Percentiles rank a stretch among this genome's conserved stretches.
phyloP scores from a whole-genome alignment of 2,797 vertebrate species.

The Pangasius sanitwongsei region DNA sequence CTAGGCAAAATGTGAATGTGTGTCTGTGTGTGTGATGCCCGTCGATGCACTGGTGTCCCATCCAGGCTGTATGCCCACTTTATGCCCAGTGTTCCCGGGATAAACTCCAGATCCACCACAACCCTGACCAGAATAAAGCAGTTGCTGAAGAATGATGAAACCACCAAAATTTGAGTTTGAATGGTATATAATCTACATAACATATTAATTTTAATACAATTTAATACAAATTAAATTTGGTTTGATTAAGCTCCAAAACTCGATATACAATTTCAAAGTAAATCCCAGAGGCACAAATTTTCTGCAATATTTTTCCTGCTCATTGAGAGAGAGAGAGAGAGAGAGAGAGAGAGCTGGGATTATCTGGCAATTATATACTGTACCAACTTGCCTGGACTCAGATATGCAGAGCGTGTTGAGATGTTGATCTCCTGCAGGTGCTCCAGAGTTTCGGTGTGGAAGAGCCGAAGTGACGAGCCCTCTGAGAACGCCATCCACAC shows the following conservation, averaged over 20 bases:
- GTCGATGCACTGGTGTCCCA: not conserved
- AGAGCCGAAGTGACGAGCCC: slow-evolving; percentile 86
- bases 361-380: not conserved
- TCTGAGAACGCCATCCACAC: slow-evolving; percentile 93
- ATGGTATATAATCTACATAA: not conserved
- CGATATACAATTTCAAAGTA: too few species aligned
- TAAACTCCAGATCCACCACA: not conserved
- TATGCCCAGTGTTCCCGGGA: not conserved
- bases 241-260: not conserved
- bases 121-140: not conserved
- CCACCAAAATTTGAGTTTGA: not conserved
- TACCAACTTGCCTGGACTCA: slow-evolving; percentile 76
- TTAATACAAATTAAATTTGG: not conserved
- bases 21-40: not conserved
- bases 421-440: slow-evolving; percentile 91
- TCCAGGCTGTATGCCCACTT: not conserved
- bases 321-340: not conserved
- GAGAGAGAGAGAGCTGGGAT: not conserved
- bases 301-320: not conserved
- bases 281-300: not conserved
- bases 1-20: not conserved
- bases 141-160: not conserved
- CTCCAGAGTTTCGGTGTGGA: slow-evolving; percentile 88
- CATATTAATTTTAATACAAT: too few species aligned
- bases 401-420: slow-evolving; percentile 80